These are phyloP conservation scores for Thaleichthys pacificus DNA, from an alignment of 2,797 vertebrate species.

Conservation along the genomic window DNA sequence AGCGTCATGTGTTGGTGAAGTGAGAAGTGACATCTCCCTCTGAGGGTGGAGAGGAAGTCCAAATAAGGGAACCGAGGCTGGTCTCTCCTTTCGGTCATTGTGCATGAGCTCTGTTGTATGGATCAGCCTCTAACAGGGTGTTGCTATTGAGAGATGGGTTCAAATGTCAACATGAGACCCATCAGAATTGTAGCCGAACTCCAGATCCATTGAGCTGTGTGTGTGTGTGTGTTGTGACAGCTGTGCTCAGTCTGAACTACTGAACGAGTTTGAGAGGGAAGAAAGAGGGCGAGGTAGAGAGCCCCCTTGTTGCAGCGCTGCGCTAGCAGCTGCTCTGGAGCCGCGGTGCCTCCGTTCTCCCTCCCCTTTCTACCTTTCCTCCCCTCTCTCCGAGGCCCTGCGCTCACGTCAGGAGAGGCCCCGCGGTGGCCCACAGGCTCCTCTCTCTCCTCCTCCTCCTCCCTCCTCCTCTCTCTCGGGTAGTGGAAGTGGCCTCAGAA, in stretches of 20 bases:
- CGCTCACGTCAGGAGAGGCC: neutral
- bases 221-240: neutral
- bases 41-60: no score
- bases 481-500: neutral
- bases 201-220: neutral
- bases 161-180: no score
- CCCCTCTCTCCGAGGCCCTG: neutral
- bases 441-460: neutral
- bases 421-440: neutral
- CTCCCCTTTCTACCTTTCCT: neutral
- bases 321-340: neutral
- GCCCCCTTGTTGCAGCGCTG: neutral
- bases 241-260: neutral
- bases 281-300: neutral
- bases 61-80: no score
- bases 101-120: no score
- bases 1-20: no score
- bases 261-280: neutral
- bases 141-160: no score
- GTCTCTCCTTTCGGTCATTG: no score
- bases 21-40: no score
- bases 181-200: no score
- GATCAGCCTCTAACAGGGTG: no score
- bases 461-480: conserved; percentile 20
- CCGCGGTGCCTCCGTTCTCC: neutral